These are phyloP conservation scores for Alentia gelatinosa DNA, from an alignment of 2,888 invertebrate genomes.

Conservation along the genomic window DNA sequence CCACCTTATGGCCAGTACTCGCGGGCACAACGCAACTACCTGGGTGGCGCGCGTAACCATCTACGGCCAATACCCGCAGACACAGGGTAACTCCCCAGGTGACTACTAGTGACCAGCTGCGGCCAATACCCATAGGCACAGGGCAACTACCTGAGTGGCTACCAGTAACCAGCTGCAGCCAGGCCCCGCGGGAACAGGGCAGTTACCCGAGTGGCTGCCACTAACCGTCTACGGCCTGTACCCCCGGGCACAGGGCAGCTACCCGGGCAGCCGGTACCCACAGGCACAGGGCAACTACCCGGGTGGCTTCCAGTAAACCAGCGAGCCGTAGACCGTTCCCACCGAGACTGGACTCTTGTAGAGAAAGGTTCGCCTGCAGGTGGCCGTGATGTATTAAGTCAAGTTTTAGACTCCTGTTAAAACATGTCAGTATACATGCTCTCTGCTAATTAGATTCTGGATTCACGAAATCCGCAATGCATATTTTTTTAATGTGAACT, in stretches of 20 bases:
- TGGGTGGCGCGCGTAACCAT: conserved; percentile 52
- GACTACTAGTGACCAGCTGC: not conserved
- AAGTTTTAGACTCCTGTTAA: too few species aligned
- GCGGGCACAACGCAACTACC: not conserved
- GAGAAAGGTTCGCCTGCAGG: too few species aligned
- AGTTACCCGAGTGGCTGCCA: not conserved
- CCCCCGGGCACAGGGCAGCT: conserved; percentile 62
- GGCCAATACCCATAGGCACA: not conserved
- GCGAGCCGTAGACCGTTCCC: not conserved
- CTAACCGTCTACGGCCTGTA: conserved; percentile 60
- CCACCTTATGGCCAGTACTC: not conserved
- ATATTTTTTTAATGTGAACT: too few species aligned
- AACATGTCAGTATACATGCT: too few species aligned
- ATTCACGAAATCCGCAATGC: too few species aligned
- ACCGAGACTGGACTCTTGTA: not conserved
- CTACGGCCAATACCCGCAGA: conserved; percentile 62
- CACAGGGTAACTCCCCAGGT: conserved; percentile 62
- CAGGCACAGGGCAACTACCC: not conserved
- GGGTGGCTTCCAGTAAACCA: not conserved
- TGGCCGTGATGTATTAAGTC: too few species aligned
- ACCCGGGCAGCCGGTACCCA: conserved; percentile 50
- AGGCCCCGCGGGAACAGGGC: not conserved
- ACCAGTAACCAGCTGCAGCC: not conserved
- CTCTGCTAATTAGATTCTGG: too few species aligned
- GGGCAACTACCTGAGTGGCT: not conserved